These are phyloP conservation scores for Microplitis manilae DNA, from an alignment of 2,888 invertebrate species.

Conservation along the genomic window DNA sequence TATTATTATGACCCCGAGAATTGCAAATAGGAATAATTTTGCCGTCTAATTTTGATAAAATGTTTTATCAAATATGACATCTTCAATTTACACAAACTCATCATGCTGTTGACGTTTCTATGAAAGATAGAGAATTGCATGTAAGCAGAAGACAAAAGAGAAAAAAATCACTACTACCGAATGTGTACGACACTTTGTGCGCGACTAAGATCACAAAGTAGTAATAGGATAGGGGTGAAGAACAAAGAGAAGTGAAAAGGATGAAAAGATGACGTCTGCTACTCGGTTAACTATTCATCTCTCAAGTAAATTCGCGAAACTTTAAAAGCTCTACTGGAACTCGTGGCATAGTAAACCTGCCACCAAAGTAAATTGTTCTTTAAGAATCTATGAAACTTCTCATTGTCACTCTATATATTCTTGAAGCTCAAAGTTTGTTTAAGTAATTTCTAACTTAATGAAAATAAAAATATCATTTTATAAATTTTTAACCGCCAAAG, in stretches of 20 bases:
- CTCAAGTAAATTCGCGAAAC: conserved; percentile 57
- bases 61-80: too few relatives aligned
- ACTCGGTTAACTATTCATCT: conserved; percentile 60
- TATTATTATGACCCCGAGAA: too few relatives aligned
- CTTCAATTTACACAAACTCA: too few relatives aligned
- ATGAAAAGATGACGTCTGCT: conserved; percentile 25
- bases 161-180: neutral
- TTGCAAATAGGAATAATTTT: too few relatives aligned
- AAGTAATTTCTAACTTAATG: neutral
- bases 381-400: conserved; percentile 14
- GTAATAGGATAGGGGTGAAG: conserved; percentile 44
- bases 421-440: neutral
- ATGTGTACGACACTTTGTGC: neutral
- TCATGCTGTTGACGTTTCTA: too few relatives aligned
- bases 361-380: neutral
- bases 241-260: conserved; percentile 48
- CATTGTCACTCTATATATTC: neutral
- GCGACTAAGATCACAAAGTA: conserved; percentile 19
- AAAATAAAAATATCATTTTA: neutral
- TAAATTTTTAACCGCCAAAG: neutral
- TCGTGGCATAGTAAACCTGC: conserved; percentile 55
- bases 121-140: too few relatives aligned
- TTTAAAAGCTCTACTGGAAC: conserved; percentile 49
- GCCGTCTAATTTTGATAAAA: too few relatives aligned
- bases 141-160: too few relatives aligned